phyloP scores from a whole-genome alignment of 2,797 vertebrate genomes.

The Glossophaga mutica region DNA sequence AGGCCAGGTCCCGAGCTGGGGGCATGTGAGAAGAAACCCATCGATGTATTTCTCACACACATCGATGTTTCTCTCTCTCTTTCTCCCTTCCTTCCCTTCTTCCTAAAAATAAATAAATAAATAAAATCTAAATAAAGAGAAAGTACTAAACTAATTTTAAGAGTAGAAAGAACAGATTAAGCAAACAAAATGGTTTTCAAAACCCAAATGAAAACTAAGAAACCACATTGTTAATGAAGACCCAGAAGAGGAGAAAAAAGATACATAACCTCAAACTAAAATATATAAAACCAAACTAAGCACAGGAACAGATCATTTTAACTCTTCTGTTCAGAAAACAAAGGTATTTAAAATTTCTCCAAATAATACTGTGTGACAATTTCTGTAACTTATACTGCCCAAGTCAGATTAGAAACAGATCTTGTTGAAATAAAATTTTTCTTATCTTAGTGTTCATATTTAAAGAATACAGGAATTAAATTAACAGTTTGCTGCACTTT shows the following conservation, averaged over 20 bases:
- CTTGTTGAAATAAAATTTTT: background rate
- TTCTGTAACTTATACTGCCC: background rate
- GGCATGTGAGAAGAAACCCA: background rate
- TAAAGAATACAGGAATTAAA: background rate
- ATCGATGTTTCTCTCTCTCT: background rate
- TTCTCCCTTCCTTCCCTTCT: background rate
- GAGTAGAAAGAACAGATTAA: background rate
- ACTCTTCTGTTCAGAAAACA: background rate
- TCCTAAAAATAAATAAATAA: background rate
- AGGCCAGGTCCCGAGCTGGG: background rate
- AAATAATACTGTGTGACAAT: background rate
- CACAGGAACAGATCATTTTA: background rate
- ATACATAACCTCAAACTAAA: background rate
- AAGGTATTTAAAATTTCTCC: background rate
- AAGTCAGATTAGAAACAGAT: slow-evolving; percentile 1
- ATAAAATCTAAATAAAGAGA: background rate
- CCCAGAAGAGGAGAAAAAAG: background rate
- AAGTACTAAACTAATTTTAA: background rate
- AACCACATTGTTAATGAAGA: background rate
- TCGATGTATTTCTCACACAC: background rate
- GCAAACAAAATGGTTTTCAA: slow-evolving; percentile 9
- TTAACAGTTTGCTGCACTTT: background rate
- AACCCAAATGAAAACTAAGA: background rate
- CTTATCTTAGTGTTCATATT: background rate
- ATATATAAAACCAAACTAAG: background rate